Base-by-base conservation (phyloP, 2,113 vertebrate species). In the Lepus europaeus region DNA sequence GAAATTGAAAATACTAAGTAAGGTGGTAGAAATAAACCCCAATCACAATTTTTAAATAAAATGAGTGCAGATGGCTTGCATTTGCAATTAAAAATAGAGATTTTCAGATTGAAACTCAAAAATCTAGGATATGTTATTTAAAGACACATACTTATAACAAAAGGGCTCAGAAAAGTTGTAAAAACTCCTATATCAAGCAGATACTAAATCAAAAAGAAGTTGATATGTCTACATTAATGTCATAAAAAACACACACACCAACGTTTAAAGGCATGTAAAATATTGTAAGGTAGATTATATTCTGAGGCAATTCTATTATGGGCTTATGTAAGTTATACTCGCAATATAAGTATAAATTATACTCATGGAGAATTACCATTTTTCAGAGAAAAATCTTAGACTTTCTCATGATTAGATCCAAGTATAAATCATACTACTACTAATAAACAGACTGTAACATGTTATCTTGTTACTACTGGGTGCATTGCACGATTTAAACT, bases 61-160 rank as follows among this genome's bases (percentile, higher is more conserved):
- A 68, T 39, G 69, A 89, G 16, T 69, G 4, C 63, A 91, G n/a
- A 78, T 89, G 36, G 36, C 49, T 93, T 74, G 77, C 73, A 83
- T 92, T 87, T 90, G 23, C 56, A 87, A 82, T 68, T 93, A 93
- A 45, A 89, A 93, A 68, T 36, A 92, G 17, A 87, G 39, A n/a
- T 83, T 89, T 92, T 72, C 53, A 39, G 19, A 14, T 9, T 66
- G 12, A 29, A 90, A 80, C 87, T 90, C 9, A 64, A 92, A 95
- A 92, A 85, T 53, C 74, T 59, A 87, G n/a, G 72, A 33, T 84
- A 84, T 51, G 13, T 3, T 95, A 78, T 91, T 91, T 95, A 93
- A 84, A 93, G 70, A 87, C 2, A 70, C 17, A 56, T n/a, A 39
- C n/a, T 79, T 64, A 81, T 17, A n/a, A 92, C 31, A 72, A 73